Conservation (phyloP, 2,797 vertebrate species). For the Pelobates cultripes region DNA sequence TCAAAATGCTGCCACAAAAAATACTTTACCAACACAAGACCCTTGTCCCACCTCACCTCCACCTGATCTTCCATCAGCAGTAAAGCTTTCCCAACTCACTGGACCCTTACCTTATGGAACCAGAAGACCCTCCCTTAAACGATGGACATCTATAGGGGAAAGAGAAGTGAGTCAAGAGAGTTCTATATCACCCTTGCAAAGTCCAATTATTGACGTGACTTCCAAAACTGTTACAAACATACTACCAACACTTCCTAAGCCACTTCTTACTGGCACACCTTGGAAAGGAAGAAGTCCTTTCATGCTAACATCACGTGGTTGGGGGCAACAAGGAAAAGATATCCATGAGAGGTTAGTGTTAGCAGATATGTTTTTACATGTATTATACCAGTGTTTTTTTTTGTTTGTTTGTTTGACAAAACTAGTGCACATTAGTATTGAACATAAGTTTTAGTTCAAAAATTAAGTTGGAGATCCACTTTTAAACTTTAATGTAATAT, state of each 20-base stretch:
- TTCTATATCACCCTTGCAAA: constrained; percentile 15
- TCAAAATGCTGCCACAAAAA: background rate
- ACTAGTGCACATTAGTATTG: too few species aligned
- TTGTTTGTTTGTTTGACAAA: too few species aligned
- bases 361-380: background rate
- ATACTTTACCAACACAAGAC: background rate
- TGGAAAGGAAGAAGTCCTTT: constrained; percentile 42
- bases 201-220: background rate
- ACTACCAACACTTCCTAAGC: background rate
- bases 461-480: too few species aligned
- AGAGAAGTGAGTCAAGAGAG: constrained; percentile 3
- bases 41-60: constrained; percentile 14
- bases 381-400: too few species aligned
- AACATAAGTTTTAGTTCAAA: too few species aligned
- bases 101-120: constrained; percentile 41
- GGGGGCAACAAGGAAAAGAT: constrained; percentile 39
- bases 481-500: too few species aligned
- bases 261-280: constrained; percentile 4
- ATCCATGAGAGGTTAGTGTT: constrained; percentile 23
- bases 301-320: constrained; percentile 39
- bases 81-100: constrained; percentile 40
- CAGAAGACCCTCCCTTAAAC: constrained; percentile 31
- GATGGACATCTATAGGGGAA: constrained; percentile 33
- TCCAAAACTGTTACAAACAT: constrained; percentile 9
- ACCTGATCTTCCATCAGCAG: constrained; percentile 24